phyloP scores from a whole-genome alignment of 2,113 vertebrate species.

The Psittacula cyanocephala region DNA sequence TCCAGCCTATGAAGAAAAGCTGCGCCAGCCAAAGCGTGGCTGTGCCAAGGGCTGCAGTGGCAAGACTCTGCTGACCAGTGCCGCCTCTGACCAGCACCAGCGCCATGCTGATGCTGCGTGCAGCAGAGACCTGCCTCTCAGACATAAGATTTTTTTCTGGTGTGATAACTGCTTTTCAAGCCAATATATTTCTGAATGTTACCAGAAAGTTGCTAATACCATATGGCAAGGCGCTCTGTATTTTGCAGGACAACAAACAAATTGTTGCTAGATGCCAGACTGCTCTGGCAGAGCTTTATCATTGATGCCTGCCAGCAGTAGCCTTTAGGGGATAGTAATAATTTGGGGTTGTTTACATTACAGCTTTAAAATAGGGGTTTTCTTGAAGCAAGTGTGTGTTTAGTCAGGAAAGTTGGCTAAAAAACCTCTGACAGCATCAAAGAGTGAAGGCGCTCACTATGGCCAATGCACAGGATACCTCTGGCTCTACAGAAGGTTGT shows the following conservation, averaged over 20 bases:
- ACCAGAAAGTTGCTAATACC: slow-evolving; percentile 68
- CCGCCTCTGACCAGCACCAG: neutral
- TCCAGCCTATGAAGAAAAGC: neutral
- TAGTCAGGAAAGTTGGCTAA: slow-evolving; percentile 26
- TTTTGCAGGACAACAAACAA: slow-evolving; percentile 70
- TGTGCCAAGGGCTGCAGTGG: neutral
- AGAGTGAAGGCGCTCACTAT: neutral
- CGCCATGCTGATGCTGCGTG: neutral
- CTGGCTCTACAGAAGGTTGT: neutral
- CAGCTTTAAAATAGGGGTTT: slow-evolving; percentile 51
- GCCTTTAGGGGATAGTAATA: slow-evolving; percentile 62
- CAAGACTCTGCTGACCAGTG: neutral
- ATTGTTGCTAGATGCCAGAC: slow-evolving; percentile 66
- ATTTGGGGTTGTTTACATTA: slow-evolving; percentile 50
- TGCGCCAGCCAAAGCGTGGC: neutral
- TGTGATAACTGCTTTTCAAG: slow-evolving; percentile 56
- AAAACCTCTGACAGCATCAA: neutral
- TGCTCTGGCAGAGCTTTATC: slow-evolving; percentile 63
- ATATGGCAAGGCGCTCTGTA: slow-evolving; percentile 61
- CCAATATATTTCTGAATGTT: slow-evolving; percentile 65
- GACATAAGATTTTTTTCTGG: neutral
- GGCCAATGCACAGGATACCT: neutral
- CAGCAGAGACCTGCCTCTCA: neutral
- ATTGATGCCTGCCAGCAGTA: slow-evolving; percentile 59
- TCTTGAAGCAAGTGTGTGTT: slow-evolving; percentile 35